These are phyloP conservation scores for Eupelmus urozonus DNA, from an alignment of 2,888 invertebrate genomes.

Conservation along the genomic window DNA sequence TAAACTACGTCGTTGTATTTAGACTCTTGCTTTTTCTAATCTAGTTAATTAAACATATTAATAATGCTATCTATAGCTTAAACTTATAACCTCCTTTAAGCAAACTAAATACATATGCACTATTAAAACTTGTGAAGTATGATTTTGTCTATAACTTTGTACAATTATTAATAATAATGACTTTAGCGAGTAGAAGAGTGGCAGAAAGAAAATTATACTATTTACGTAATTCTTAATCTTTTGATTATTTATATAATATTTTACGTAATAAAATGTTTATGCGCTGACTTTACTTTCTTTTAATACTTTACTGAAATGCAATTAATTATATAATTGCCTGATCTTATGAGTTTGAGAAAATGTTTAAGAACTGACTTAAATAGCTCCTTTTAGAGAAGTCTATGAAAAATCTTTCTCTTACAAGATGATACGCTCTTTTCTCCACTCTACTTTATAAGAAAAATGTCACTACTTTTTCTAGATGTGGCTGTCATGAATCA, in stretches of 20 bases:
- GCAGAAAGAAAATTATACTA: neutral
- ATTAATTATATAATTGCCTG: too few species aligned
- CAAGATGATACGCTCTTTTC: slow-evolving; percentile 1
- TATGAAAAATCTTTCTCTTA: neutral
- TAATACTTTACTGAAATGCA: too few species aligned
- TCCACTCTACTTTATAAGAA: slow-evolving; percentile 15
- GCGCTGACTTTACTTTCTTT: neutral
- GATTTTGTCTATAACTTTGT: slow-evolving; percentile 13
- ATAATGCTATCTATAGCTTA: slow-evolving; percentile 18
- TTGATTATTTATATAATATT: neutral
- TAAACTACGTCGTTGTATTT: slow-evolving; percentile 39
- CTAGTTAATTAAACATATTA: slow-evolving; percentile 13
- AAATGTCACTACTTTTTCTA: slow-evolving; percentile 38
- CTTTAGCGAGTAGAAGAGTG: slow-evolving; percentile 20
- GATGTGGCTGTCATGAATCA: slow-evolving; percentile 26
- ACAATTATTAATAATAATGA: slow-evolving; percentile 33
- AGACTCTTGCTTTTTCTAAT: slow-evolving; percentile 1
- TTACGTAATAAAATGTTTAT: neutral
- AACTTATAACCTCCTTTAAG: slow-evolving; percentile 18
- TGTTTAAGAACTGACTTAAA: neutral
- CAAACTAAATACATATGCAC: slow-evolving; percentile 25
- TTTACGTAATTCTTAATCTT: neutral
- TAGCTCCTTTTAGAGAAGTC: neutral
- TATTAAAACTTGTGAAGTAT: slow-evolving; percentile 8
- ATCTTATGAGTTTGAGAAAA: too few species aligned